A percentile compares a stretch with the other conserved stretches of the same genome.
Evolutionary conservation across 2,888 invertebrate genomes (phyloP).

Genomic region (Aproaerema taeniolella): DNA sequence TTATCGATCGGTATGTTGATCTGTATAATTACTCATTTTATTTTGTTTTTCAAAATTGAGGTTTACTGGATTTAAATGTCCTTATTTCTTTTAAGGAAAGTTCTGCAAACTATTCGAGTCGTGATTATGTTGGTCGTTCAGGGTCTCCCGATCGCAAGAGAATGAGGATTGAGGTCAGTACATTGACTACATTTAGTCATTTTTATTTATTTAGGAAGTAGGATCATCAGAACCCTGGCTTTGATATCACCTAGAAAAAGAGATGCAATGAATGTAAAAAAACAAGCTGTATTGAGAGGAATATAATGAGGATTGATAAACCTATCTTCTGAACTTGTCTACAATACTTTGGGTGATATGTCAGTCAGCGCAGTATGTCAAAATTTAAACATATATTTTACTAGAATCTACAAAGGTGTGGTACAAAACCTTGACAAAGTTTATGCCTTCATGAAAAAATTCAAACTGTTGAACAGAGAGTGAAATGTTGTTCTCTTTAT

Average conservation of each 20-base stretch:
- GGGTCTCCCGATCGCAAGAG: slow-evolving; percentile 81
- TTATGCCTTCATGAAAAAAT: too few relatives aligned
- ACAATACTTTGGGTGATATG: slow-evolving; percentile 1
- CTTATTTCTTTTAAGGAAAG: slow-evolving; percentile 54
- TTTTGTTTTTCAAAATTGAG: too few relatives aligned
- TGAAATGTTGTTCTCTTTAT: too few relatives aligned
- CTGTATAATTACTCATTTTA: too few relatives aligned
- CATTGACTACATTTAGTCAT: not conserved
- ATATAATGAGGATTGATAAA: not conserved
- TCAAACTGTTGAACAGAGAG: too few relatives aligned
- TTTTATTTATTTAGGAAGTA: slow-evolving; percentile 1
- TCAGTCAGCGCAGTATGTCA: slow-evolving; percentile 1
- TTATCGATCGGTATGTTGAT: slow-evolving; percentile 62
- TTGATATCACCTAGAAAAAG: slow-evolving; percentile 4
- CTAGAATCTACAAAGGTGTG: too few relatives aligned
- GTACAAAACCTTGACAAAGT: too few relatives aligned
- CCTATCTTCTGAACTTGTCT: not conserved
- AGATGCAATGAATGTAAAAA: not conserved
- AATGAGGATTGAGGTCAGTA: slow-evolving; percentile 79
- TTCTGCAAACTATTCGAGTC: slow-evolving; percentile 66
- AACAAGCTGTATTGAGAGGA: not conserved
- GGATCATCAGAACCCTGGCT: slow-evolving; percentile 3
- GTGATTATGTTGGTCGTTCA: slow-evolving; percentile 75
- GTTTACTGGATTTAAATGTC: too few relatives aligned
- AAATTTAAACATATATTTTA: too few relatives aligned